Conservation (phyloP, 2,888 invertebrate genomes). For the Agrotis clavis region DNA sequence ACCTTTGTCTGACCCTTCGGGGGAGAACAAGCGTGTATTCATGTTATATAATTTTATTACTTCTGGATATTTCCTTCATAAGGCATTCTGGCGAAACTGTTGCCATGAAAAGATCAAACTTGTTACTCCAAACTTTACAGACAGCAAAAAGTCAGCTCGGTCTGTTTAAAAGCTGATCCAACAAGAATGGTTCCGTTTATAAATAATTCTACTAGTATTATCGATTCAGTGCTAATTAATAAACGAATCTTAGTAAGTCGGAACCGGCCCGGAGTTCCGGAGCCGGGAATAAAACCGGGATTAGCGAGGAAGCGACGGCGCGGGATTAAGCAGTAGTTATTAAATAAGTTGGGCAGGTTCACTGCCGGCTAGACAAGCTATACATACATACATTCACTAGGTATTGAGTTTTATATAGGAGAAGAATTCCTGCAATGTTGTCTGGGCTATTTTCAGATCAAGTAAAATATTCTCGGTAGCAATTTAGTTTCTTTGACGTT, state of each 20-base stretch:
- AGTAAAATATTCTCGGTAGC: not conserved
- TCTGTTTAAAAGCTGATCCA: constrained; percentile 15
- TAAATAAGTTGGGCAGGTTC: constrained; percentile 71
- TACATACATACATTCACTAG: not conserved
- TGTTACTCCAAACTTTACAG: not conserved
- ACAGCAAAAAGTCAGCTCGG: not conserved
- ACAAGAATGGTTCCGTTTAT: constrained; percentile 32
- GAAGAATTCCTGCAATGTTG: not conserved
- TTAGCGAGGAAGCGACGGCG: constrained; percentile 57
- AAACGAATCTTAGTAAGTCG: constrained; percentile 51
- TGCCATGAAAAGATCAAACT: not conserved
- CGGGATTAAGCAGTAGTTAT: constrained; percentile 71
- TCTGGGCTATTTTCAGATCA: not conserved
- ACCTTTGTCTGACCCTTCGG: too few relatives aligned
- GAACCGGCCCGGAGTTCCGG: constrained; percentile 27
- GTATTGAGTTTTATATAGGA: not conserved
- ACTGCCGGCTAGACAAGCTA: constrained; percentile 32
- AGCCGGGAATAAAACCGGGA: constrained; percentile 59
- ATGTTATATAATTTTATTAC: not conserved
- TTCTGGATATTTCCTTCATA: not conserved
- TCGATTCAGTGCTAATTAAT: constrained; percentile 57
- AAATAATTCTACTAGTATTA: constrained; percentile 51
- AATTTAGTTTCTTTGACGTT: not conserved
- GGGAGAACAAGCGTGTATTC: not conserved
- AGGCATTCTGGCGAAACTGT: not conserved